phyloP scores from a whole-genome alignment of 2,113 vertebrate species.

The Hemichromis elongatus region DNA sequence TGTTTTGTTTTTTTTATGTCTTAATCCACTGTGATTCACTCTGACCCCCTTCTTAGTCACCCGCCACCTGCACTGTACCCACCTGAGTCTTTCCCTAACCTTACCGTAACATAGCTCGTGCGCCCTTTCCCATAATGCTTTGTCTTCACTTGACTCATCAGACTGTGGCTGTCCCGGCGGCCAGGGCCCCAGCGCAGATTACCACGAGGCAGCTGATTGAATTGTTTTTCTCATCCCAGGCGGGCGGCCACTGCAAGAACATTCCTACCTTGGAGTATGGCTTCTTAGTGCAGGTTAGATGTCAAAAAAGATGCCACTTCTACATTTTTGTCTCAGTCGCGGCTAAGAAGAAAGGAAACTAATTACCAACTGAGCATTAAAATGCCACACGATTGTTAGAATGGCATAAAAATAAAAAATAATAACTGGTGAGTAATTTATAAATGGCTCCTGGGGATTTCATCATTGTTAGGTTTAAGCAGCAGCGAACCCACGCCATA shows the following conservation, averaged over 20 bases:
- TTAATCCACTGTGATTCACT: conserved; percentile 19
- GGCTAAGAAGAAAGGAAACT: background rate
- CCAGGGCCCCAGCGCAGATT: conserved; percentile 83
- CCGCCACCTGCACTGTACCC: conserved; percentile 29
- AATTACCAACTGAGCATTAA: background rate
- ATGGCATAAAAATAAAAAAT: background rate
- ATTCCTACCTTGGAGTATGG: conserved; percentile 97
- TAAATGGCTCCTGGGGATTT: background rate
- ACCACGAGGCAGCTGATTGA: conserved; percentile 85
- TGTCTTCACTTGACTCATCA: conserved; percentile 82
- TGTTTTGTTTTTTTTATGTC: background rate
- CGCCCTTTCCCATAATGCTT: conserved; percentile 77
- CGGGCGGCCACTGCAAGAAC: conserved; percentile 97
- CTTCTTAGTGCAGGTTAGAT: conserved; percentile 92
- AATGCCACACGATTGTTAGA: background rate
- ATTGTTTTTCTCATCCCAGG: conserved; percentile 83
- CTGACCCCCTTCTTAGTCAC: conserved; percentile 30
- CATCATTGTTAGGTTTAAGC: background rate
- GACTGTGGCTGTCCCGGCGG: conserved; percentile 80
- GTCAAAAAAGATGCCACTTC: background rate
- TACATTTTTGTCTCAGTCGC: background rate
- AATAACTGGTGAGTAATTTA: background rate
- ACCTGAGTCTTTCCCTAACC: conserved; percentile 42
- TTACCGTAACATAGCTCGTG: conserved; percentile 48
- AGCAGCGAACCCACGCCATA: background rate